Percentiles rank a stretch among this genome's conserved stretches.
phyloP scores from a whole-genome alignment of 2,797 vertebrate species.

The Toxotes lorentzi region DNA sequence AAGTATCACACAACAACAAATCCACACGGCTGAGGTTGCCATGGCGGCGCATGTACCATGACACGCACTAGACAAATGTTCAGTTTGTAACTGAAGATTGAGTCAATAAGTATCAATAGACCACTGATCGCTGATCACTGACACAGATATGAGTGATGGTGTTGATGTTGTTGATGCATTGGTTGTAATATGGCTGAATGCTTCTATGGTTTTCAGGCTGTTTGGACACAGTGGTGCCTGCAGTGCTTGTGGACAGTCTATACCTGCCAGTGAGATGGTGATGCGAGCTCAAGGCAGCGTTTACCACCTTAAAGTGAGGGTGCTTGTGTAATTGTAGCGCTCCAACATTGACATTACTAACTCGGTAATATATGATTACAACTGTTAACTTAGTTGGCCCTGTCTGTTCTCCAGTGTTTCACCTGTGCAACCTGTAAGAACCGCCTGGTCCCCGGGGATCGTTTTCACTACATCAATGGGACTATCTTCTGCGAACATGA shows the following conservation, averaged over 20 bases:
- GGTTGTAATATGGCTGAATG: neutral
- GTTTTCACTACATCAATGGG: slow-evolving; percentile 87
- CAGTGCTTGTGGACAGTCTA: slow-evolving; percentile 87
- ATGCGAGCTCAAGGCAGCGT: slow-evolving; percentile 88
- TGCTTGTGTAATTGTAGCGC: neutral
- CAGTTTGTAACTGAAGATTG: too few species aligned
- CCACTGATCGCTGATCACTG: too few species aligned
- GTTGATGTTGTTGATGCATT: neutral
- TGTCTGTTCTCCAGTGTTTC: slow-evolving; percentile 82
- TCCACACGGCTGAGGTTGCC: too few species aligned
- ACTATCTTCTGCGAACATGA: slow-evolving; percentile 89
- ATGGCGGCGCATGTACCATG: too few species aligned
- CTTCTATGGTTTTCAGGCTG: slow-evolving; percentile 74
- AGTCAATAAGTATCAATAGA: too few species aligned
- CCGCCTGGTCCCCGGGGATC: slow-evolving; percentile 86
- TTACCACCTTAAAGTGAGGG: slow-evolving; percentile 87
- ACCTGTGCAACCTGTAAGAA: slow-evolving; percentile 88
- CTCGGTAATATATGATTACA: neutral
- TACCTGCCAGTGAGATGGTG: slow-evolving; percentile 89
- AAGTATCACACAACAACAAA: too few species aligned
- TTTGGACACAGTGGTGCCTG: slow-evolving; percentile 89
- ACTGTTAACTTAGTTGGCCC: neutral
- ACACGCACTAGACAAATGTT: too few species aligned
- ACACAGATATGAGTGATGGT: too few species aligned
- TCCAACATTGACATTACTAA: neutral